Conservation (phyloP, 2,797 vertebrate genomes). For the Pangasius macronema region DNA sequence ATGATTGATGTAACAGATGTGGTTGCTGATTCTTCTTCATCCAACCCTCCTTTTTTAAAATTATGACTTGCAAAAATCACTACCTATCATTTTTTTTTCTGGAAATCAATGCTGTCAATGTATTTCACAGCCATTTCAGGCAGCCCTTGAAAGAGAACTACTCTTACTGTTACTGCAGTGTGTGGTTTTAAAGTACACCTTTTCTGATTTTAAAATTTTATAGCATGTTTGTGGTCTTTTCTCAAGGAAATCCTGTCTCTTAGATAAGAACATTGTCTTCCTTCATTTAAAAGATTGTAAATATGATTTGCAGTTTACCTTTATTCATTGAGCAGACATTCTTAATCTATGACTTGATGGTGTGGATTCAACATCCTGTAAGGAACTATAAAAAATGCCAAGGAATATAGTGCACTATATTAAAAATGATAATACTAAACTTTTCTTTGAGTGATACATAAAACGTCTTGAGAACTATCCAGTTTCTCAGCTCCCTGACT, state of each 20-base stretch:
- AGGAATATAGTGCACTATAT: not conserved
- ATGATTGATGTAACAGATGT: constrained; percentile 37
- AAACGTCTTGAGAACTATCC: not conserved
- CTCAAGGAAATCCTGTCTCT: not conserved
- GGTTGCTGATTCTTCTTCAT: constrained; percentile 29
- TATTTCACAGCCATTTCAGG: constrained; percentile 49
- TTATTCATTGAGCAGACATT: not conserved
- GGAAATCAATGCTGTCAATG: constrained; percentile 48
- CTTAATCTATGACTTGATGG: not conserved
- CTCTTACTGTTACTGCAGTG: constrained; percentile 52
- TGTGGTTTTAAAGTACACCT: constrained; percentile 63
- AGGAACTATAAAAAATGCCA: not conserved
- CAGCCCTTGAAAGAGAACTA: constrained; percentile 47
- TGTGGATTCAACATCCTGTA: not conserved
- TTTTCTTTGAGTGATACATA: not conserved
- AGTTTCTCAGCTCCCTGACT: not conserved
- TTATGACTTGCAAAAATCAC: constrained; percentile 43
- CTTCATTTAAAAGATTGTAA: not conserved
- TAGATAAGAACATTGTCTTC: not conserved
- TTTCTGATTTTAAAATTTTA: constrained; percentile 45
- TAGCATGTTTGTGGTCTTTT: not conserved
- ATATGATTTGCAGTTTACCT: not conserved
- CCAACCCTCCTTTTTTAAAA: constrained; percentile 34
- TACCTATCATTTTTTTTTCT: constrained; percentile 42
- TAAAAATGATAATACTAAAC: not conserved